Evolutionary conservation across 2,888 invertebrate species (phyloP).

Genomic region (Phaedon cochleariae): DNA sequence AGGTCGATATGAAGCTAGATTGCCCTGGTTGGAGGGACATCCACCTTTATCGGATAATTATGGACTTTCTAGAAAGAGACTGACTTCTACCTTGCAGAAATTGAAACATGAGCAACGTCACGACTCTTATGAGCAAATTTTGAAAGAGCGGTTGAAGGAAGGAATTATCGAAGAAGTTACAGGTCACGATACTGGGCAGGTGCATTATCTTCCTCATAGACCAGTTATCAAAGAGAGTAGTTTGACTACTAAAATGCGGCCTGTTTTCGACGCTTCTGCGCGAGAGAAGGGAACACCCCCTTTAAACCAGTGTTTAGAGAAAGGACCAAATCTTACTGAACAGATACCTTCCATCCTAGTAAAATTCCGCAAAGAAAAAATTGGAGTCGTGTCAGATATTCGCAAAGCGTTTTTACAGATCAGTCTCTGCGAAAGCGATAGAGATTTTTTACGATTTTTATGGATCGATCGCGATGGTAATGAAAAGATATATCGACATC

Average conservation of each 20-base stretch:
- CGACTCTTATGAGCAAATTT: slow-evolving; percentile 25
- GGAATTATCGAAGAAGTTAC: slow-evolving; percentile 30
- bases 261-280: slow-evolving; percentile 48
- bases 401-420: slow-evolving; percentile 51
- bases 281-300: slow-evolving; percentile 36
- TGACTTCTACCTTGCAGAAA: neutral
- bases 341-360: slow-evolving; percentile 28
- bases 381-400: slow-evolving; percentile 23
- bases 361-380: neutral
- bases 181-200: neutral
- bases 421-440: slow-evolving; percentile 39
- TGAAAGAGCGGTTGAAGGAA: slow-evolving; percentile 29
- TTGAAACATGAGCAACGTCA: neutral
- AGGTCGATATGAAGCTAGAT: slow-evolving; percentile 35
- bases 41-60: slow-evolving; percentile 29
- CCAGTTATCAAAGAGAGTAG: slow-evolving; percentile 16
- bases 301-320: slow-evolving; percentile 42
- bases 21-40: slow-evolving; percentile 35
- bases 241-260: slow-evolving; percentile 38
- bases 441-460: slow-evolving; percentile 48
- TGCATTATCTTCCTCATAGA: slow-evolving; percentile 22
- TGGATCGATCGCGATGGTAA: slow-evolving; percentile 37
- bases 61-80: slow-evolving; percentile 24
- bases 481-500: slow-evolving; percentile 28
- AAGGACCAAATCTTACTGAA: slow-evolving; percentile 25